Percentiles rank a stretch among this genome's conserved stretches.
These are phyloP conservation scores for Tapirus indicus DNA, from an alignment of 2,797 vertebrate genomes.

Conservation along the genomic window DNA sequence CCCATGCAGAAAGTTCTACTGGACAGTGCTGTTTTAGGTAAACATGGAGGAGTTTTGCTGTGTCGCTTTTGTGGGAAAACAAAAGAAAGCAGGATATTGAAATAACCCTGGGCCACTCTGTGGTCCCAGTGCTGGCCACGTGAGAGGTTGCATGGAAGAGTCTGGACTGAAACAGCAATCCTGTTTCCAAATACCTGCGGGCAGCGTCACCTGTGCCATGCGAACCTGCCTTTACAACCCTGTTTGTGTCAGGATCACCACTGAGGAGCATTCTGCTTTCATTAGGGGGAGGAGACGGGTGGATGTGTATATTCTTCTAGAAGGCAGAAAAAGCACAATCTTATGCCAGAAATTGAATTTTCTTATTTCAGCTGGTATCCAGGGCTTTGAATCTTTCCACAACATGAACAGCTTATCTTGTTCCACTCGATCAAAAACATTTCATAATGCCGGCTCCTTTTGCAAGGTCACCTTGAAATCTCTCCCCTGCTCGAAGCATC, in stretches of 20 bases:
- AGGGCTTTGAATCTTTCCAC: conserved; percentile 72
- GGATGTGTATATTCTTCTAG: neutral
- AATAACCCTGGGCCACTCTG: neutral
- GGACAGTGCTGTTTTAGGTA: neutral
- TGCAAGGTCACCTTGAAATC: conserved; percentile 73
- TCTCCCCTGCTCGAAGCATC: neutral
- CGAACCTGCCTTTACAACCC: neutral
- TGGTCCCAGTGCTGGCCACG: accelerated
- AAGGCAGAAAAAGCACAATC: conserved; percentile 13
- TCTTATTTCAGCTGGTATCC: conserved; percentile 69
- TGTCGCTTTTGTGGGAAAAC: neutral
- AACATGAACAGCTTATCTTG: conserved; percentile 63
- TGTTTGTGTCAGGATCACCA: neutral
- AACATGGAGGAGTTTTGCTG: neutral
- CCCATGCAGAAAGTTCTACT: neutral
- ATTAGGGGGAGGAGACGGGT: neutral
- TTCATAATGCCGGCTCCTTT: conserved; percentile 45
- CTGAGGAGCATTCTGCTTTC: neutral
- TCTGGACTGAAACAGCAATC: neutral
- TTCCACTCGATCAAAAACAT: conserved; percentile 73
- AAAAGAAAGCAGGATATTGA: neutral
- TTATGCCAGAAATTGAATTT: conserved; percentile 75
- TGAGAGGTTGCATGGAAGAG: neutral
- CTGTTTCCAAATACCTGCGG: neutral
- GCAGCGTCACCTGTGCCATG: accelerated